Conservation (phyloP, 2,797 vertebrate species). For the Monodelphis domestica region DNA sequence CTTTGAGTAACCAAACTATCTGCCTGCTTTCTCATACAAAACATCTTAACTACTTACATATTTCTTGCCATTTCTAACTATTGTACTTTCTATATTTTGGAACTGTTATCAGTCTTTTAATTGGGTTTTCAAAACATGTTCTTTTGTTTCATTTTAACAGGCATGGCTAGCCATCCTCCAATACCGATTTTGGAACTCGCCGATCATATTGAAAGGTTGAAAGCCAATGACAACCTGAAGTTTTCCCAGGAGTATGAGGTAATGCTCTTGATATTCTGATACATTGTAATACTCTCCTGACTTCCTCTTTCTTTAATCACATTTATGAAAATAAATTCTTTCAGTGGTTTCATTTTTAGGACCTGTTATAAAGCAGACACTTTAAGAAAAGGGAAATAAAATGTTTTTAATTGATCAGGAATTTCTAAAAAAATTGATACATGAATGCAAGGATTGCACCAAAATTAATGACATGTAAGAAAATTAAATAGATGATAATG, state of each 20-base stretch:
- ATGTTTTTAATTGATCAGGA: not conserved
- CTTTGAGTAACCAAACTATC: constrained; percentile 95
- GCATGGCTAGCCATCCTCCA: constrained; percentile 98
- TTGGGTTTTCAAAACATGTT: constrained; percentile 72
- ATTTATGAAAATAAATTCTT: constrained; percentile 21
- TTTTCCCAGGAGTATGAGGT: constrained; percentile 99
- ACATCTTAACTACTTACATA: constrained; percentile 89
- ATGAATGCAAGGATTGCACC: not conserved
- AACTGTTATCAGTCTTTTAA: constrained; percentile 31
- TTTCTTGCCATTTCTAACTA: constrained; percentile 90
- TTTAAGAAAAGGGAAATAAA: not conserved
- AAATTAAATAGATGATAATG: not conserved
- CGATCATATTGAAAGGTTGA: constrained; percentile 97
- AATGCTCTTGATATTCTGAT: constrained; percentile 59
- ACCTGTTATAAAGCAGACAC: constrained; percentile 6
- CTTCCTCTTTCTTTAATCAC: not conserved
- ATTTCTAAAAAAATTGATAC: not conserved
- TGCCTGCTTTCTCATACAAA: constrained; percentile 89
- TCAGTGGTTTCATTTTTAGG: not conserved
- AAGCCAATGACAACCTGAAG: constrained; percentile 99
- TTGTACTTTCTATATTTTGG: constrained; percentile 82
- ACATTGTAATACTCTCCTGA: not conserved
- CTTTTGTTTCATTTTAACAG: constrained; percentile 85
- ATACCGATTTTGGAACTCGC: constrained; percentile 97
- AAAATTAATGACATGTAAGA: not conserved